phyloP scores from a whole-genome alignment of 2,113 vertebrate species.

The Halcyon malimbica region DNA sequence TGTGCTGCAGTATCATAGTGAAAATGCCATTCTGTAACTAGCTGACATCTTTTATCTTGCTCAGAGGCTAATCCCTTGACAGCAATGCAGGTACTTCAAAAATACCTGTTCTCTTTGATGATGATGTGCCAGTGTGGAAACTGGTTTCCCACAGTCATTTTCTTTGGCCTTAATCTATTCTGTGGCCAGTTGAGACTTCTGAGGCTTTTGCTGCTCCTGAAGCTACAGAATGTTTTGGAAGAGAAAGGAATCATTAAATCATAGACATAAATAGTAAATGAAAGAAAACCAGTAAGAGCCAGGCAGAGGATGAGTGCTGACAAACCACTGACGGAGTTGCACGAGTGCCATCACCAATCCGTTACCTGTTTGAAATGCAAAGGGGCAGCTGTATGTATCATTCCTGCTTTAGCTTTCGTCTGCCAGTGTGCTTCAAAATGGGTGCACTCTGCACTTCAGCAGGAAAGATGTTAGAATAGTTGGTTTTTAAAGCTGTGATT shows the following conservation, averaged over 20 bases:
- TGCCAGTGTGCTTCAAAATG: background rate
- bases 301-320: background rate
- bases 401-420: background rate
- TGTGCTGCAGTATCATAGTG: background rate
- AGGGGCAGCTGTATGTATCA: background rate
- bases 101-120: background rate
- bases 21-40: background rate
- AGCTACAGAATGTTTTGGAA: background rate
- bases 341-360: background rate
- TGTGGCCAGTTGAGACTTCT: background rate
- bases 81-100: background rate
- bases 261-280: background rate
- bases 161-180: background rate
- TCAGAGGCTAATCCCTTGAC: background rate
- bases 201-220: background rate
- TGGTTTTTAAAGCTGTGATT: background rate
- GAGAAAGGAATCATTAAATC: background rate
- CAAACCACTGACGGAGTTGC: background rate
- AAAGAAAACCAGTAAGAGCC: background rate
- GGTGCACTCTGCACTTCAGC: background rate
- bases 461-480: background rate
- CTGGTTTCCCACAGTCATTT: background rate
- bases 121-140: background rate
- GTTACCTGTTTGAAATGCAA: background rate
- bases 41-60: background rate